phyloP scores from a whole-genome alignment of 2,113 vertebrate genomes.

The Urocitellus parryii region DNA sequence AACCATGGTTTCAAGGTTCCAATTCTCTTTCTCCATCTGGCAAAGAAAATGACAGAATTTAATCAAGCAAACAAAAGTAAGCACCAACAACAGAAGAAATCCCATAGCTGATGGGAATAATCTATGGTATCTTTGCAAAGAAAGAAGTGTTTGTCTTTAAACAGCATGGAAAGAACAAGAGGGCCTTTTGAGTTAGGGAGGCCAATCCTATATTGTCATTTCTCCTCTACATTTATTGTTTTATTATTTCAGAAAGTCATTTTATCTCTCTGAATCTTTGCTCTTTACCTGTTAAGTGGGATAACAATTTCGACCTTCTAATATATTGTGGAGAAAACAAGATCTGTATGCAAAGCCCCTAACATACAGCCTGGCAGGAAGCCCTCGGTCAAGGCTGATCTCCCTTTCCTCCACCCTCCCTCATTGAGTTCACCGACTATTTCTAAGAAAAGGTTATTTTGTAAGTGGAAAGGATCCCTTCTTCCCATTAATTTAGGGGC shows the following conservation, averaged over 20 bases:
- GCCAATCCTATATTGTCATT: not conserved
- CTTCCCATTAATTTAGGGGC: not conserved
- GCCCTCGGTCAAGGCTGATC: not conserved
- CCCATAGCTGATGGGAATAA: not conserved
- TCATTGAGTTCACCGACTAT: too few relatives aligned
- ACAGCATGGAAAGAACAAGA: not conserved
- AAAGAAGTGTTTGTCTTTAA: not conserved
- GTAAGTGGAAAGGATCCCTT: conserved; percentile 48
- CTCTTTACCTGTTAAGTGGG: conserved; percentile 12
- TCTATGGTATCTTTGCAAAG: not conserved
- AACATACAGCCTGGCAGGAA: not conserved
- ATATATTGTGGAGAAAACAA: not conserved
- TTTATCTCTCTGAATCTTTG: conserved; percentile 39
- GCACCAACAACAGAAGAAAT: not conserved
- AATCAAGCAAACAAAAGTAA: not conserved
- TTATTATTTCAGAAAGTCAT: conserved; percentile 9
- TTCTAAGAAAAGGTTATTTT: conserved; percentile 37
- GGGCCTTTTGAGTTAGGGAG: not conserved
- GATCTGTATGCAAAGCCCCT: not conserved
- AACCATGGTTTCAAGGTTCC: not conserved
- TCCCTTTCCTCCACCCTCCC: not conserved
- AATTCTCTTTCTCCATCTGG: conserved; percentile 22
- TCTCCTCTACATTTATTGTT: conserved; percentile 20
- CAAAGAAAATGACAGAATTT: conserved; percentile 32
- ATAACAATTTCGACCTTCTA: not conserved